A percentile compares a stretch with the other conserved stretches of the same genome.
Conservation (phyloP, 2,888 invertebrate species). For the Meganola albula region DNA sequence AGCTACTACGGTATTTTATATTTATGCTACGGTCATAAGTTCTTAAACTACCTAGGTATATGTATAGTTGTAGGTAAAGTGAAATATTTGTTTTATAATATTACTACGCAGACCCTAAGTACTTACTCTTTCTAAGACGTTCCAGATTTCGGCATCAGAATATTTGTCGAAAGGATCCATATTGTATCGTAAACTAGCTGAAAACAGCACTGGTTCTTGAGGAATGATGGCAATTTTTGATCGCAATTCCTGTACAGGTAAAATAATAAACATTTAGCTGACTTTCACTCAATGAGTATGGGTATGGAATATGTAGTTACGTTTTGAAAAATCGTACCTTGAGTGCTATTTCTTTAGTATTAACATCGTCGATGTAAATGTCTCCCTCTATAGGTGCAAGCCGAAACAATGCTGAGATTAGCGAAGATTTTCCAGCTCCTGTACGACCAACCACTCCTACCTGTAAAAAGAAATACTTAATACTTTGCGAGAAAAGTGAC, state of each 20-base stretch:
- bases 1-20: no score
- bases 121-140: slow-evolving; percentile 76
- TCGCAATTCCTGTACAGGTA: slow-evolving; percentile 80
- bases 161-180: slow-evolving; percentile 80
- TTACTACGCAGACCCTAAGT: no score
- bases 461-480: slow-evolving; percentile 46
- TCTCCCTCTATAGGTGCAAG: slow-evolving; percentile 86
- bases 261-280: no score
- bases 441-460: slow-evolving; percentile 92
- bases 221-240: slow-evolving; percentile 81
- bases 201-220: slow-evolving; percentile 78
- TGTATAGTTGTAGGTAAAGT: no score
- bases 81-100: no score
- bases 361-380: slow-evolving; percentile 85
- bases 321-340: no score
- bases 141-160: slow-evolving; percentile 76
- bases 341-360: slow-evolving; percentile 84
- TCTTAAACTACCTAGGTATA: no score
- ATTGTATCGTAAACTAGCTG: slow-evolving; percentile 79
- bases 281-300: no score
- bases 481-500: no score
- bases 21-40: no score
- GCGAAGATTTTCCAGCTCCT: slow-evolving; percentile 92
- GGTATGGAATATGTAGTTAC: no score
- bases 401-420: slow-evolving; percentile 90